Evolutionary conservation across 2,113 vertebrate genomes (phyloP).

Genomic region (Trichechus manatus): DNA sequence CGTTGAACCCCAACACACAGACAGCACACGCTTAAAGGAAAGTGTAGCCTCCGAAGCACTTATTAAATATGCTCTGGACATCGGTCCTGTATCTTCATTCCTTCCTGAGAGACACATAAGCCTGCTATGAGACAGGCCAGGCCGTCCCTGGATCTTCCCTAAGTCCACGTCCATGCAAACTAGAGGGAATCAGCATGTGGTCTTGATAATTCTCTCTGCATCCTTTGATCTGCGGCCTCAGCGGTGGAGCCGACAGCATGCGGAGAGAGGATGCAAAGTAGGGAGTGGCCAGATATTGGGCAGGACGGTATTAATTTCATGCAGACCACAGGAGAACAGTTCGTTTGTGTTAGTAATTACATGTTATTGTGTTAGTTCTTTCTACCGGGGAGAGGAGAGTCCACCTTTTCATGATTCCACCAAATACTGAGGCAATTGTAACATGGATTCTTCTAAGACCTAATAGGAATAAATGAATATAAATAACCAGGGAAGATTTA

Average conservation of each 20-base stretch:
- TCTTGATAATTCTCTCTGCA: background rate
- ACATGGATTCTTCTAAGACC: background rate
- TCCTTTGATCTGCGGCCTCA: background rate
- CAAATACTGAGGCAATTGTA: background rate
- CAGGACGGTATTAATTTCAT: too few relatives aligned
- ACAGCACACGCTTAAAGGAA: background rate
- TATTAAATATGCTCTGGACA: background rate
- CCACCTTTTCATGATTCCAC: too few relatives aligned
- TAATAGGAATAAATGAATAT: background rate
- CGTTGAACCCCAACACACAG: background rate
- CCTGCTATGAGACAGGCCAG: background rate
- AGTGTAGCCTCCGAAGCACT: too few relatives aligned
- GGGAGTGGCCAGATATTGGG: rapidly evolving
- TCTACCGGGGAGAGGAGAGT: background rate
- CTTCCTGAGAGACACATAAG: background rate
- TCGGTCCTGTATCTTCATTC: too few relatives aligned
- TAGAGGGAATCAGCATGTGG: background rate
- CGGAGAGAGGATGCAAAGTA: too few relatives aligned
- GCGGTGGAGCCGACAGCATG: background rate
- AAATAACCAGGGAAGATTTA: background rate
- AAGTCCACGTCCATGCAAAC: too few relatives aligned
- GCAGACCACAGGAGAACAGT: rapidly evolving
- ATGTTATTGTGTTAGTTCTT: background rate
- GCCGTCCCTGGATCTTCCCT: background rate
- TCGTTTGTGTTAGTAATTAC: background rate